Conservation (phyloP, 2,888 invertebrate genomes). For the Xylophagus ater region DNA sequence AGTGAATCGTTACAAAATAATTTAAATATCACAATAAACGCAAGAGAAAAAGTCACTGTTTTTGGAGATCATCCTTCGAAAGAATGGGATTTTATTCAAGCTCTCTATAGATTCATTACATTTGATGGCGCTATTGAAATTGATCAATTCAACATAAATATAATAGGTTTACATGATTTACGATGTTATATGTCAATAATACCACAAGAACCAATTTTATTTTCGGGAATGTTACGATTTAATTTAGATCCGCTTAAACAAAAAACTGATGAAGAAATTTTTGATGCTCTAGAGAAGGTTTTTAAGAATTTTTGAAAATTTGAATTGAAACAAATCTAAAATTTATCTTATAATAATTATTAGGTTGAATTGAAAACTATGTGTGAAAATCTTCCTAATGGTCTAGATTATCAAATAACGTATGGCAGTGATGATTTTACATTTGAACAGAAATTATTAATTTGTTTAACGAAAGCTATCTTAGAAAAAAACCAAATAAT, state of each 20-base stretch:
- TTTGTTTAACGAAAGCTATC: slow-evolving; percentile 71
- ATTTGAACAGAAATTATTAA: slow-evolving; percentile 70
- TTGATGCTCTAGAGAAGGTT: slow-evolving; percentile 58
- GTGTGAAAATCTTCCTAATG: slow-evolving; percentile 39
- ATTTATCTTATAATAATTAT: not conserved
- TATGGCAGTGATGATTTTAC: slow-evolving; percentile 70
- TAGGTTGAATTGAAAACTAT: slow-evolving; percentile 9
- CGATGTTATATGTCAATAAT: slow-evolving; percentile 72
- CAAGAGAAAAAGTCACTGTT: slow-evolving; percentile 43
- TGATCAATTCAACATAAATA: slow-evolving; percentile 54
- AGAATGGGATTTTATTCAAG: slow-evolving; percentile 42
- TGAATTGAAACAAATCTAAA: slow-evolving; percentile 39
- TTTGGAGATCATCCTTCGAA: slow-evolving; percentile 52
- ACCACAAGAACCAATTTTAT: slow-evolving; percentile 76
- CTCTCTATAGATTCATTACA: slow-evolving; percentile 65
- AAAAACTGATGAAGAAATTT: slow-evolving; percentile 55
- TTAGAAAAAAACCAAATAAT: slow-evolving; percentile 32
- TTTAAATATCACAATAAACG: slow-evolving; percentile 46
- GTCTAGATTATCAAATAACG: slow-evolving; percentile 48
- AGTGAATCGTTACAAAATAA: slow-evolving; percentile 54
- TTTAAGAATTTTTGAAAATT: too few relatives aligned
- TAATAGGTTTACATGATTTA: slow-evolving; percentile 59
- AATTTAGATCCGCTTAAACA: slow-evolving; percentile 72
- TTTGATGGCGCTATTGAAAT: slow-evolving; percentile 60
- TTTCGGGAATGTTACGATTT: slow-evolving; percentile 61